Evolutionary conservation across 2,113 vertebrate genomes (phyloP).

Genomic region (Thryonomys swinderianus): DNA sequence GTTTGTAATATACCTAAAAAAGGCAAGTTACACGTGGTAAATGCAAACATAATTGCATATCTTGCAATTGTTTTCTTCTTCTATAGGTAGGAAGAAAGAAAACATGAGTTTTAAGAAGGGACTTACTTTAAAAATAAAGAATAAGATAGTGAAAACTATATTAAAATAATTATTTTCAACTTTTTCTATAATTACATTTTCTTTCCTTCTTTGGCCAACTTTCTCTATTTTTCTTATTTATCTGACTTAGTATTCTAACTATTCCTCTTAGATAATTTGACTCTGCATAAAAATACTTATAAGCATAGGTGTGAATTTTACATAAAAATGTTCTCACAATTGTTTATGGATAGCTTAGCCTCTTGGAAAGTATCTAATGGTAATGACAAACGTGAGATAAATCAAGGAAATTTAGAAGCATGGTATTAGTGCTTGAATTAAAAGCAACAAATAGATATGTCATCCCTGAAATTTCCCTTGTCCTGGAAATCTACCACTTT

Average conservation of each 20-base stretch:
- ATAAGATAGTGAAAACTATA: background rate
- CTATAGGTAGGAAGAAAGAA: background rate
- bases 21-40: background rate
- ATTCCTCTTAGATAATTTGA: background rate
- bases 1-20: background rate
- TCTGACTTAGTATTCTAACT: background rate
- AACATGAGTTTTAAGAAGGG: background rate
- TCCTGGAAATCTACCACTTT: background rate
- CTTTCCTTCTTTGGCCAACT: background rate
- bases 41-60: background rate
- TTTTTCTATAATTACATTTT: background rate
- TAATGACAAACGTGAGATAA: background rate
- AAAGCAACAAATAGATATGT: conserved; percentile 24
- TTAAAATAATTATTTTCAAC: background rate
- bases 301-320: background rate
- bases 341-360: background rate
- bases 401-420: conserved; percentile 32
- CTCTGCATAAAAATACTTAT: background rate
- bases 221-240: background rate
- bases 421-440: background rate
- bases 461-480: background rate
- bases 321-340: background rate
- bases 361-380: background rate
- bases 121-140: background rate
- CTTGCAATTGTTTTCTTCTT: background rate